Conservation (phyloP, 2,113 vertebrate genomes). For the Nibea coibor region DNA sequence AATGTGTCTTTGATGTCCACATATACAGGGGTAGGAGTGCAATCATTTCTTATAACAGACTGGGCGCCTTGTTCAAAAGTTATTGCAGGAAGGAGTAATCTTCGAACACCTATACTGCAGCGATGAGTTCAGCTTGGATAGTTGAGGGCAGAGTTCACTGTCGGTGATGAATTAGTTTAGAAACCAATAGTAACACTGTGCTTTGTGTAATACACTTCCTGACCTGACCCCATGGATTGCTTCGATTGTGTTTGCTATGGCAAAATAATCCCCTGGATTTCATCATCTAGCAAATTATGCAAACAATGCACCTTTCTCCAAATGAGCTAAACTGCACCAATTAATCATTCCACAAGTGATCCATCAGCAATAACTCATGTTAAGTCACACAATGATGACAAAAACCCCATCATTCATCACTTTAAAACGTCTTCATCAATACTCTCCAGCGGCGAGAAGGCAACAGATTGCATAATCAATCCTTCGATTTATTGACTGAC, state of each 20-base stretch:
- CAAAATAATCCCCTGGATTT: slow-evolving; percentile 3
- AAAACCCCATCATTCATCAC: slow-evolving; percentile 28
- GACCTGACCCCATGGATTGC: slow-evolving; percentile 35
- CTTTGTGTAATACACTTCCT: slow-evolving; percentile 25
- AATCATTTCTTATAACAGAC: not conserved
- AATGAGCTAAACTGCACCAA: not conserved
- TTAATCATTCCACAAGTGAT: slow-evolving; percentile 52
- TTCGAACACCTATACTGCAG: not conserved
- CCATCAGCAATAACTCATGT: slow-evolving; percentile 53
- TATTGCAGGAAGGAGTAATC: not conserved
- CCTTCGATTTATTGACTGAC: slow-evolving; percentile 51
- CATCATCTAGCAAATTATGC: not conserved
- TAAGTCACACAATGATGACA: slow-evolving; percentile 27
- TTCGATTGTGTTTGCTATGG: slow-evolving; percentile 21
- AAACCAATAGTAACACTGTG: slow-evolving; percentile 25
- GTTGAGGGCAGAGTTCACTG: slow-evolving; percentile 28
- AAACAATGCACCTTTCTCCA: not conserved
- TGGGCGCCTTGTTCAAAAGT: not conserved
- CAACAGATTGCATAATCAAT: slow-evolving; percentile 46
- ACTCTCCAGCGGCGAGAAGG: slow-evolving; percentile 22
- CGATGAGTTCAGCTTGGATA: slow-evolving; percentile 8
- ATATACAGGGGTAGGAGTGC: not conserved
- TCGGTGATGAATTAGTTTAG: slow-evolving; percentile 39
- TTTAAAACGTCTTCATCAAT: slow-evolving; percentile 59
- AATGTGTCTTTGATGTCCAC: slow-evolving; percentile 7